A percentile compares a stretch with the other conserved stretches of the same genome.
Conservation (phyloP, 2,888 invertebrate species). For the Nomada ruficornis region DNA sequence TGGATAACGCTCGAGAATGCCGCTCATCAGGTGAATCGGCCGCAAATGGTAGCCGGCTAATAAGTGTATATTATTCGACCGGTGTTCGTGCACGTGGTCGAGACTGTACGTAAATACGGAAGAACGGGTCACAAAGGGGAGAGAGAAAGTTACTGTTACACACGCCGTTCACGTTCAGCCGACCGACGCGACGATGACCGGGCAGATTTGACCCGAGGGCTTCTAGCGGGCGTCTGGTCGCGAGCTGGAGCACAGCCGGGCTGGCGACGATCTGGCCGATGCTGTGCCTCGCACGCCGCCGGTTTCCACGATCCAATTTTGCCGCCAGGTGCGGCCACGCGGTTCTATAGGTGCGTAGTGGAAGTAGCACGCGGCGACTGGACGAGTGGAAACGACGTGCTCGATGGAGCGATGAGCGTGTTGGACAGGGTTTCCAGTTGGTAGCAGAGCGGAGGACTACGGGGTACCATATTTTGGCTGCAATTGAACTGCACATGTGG, state of each 20-base stretch:
- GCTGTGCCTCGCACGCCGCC: slow-evolving; percentile 41
- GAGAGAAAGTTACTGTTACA: slow-evolving; percentile 71
- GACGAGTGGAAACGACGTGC: background rate
- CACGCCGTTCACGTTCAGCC: slow-evolving; percentile 55
- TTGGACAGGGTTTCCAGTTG: background rate
- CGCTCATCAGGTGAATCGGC: slow-evolving; percentile 80
- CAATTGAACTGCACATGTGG: too few species aligned
- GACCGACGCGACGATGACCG: slow-evolving; percentile 63
- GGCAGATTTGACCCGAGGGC: slow-evolving; percentile 62
- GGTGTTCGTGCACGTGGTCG: slow-evolving; percentile 56
- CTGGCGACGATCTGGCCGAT: slow-evolving; percentile 47
- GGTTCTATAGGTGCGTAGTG: background rate
- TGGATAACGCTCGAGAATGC: slow-evolving; percentile 67
- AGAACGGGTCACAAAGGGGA: slow-evolving; percentile 54
- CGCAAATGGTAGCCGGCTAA: slow-evolving; percentile 78
- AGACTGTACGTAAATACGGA: slow-evolving; percentile 66
- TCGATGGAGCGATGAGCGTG: background rate
- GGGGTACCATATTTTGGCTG: background rate
- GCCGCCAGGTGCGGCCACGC: slow-evolving; percentile 50
- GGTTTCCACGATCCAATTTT: slow-evolving; percentile 55
- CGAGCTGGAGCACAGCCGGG: slow-evolving; percentile 41
- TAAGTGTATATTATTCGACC: slow-evolving; percentile 73
- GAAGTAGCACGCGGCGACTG: background rate
- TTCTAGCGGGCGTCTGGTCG: slow-evolving; percentile 54
- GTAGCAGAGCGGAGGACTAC: background rate